A percentile compares a stretch with the other conserved stretches of the same genome.
phyloP scores from a whole-genome alignment of 2,113 vertebrate species.

The Eudyptes chrysolophus region DNA sequence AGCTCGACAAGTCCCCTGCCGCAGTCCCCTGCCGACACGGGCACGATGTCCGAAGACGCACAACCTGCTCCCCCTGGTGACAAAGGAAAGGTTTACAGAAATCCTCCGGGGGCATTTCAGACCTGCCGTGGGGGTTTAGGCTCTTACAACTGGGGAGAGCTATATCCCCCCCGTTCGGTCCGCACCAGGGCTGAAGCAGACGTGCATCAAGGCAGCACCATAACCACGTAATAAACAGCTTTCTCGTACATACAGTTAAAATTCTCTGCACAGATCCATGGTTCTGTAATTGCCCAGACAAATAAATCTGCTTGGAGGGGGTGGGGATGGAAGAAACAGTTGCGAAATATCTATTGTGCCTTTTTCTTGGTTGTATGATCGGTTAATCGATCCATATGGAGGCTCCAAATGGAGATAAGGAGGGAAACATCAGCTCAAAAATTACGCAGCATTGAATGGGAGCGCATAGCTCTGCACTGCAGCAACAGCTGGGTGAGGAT shows the following conservation, averaged over 20 bases:
- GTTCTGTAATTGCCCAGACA: neutral
- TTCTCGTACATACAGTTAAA: neutral
- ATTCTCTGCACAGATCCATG: too few relatives aligned
- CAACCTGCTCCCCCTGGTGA: neutral
- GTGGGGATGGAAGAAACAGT: neutral
- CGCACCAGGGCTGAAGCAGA: neutral
- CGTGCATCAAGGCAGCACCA: accelerated
- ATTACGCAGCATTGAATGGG: accelerated
- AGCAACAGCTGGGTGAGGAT: accelerated
- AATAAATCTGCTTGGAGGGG: neutral
- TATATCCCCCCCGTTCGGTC: accelerated
- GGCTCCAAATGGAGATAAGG: neutral
- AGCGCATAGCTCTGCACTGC: accelerated
- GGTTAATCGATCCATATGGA: accelerated
- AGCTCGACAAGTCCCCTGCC: accelerated
- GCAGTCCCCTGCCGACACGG: neutral
- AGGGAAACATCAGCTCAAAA: neutral
- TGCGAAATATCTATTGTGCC: neutral
- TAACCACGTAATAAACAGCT: neutral
- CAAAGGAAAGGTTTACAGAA: too few relatives aligned
- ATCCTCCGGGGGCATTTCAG: too few relatives aligned
- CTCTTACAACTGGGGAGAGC: neutral
- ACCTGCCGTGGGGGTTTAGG: neutral
- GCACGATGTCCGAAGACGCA: accelerated
- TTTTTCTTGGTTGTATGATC: neutral